Base-by-base conservation (phyloP, 2,113 vertebrate species). In the Mormoops blainvillei region DNA sequence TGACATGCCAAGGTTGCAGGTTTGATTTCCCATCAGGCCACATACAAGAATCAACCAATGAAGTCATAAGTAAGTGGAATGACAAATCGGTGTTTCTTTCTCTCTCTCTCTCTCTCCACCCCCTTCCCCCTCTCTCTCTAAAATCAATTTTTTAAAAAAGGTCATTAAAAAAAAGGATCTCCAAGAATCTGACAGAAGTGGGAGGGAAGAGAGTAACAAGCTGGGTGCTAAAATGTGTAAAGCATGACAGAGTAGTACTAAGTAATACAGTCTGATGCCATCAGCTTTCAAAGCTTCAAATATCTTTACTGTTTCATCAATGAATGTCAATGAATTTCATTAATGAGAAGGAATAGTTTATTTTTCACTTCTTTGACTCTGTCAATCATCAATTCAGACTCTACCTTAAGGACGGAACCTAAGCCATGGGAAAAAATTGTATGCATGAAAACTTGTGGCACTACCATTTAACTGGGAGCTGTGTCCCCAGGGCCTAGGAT, bases 341-440 rank as follows among this genome's bases (percentile, higher is more conserved):
- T 94, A 90, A 89, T 80, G 65, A 94, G 89, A 90, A 81, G 38
- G 74, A 89, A 63, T 15, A 76, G 5, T 68, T 96, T 48, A 41
- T 78, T 96, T 91, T 87, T 38, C 81, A 90, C 58, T 58, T 84
- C 80, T 94, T 71, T 80, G 45, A 87, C 26, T 85, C 38, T 74
- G 88, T 80, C 68, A 77, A 24, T 63, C 45, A 38, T 70, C 81
- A 68, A 31, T 83, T 89, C 87, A 96, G 65, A 91, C n/a, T 63
- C 16, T 43, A 20, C 94, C 38, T 61, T 38, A 80, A 87, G 50
- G 74, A 92, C 89, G 38, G 56, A 68, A 78, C 24, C 41, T 56
- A 94, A 89, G 85, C 52, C 22, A 43, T 36, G 41, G 41, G 43
- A 4, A 36, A 88, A 54, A 74, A 6, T 41, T 74, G 24, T 7